Percentiles rank a stretch among this genome's conserved stretches.
Evolutionary conservation across 1,140 invertebrate genomes (phyloP).

Genomic region (Plectrocnemia conspersa): DNA sequence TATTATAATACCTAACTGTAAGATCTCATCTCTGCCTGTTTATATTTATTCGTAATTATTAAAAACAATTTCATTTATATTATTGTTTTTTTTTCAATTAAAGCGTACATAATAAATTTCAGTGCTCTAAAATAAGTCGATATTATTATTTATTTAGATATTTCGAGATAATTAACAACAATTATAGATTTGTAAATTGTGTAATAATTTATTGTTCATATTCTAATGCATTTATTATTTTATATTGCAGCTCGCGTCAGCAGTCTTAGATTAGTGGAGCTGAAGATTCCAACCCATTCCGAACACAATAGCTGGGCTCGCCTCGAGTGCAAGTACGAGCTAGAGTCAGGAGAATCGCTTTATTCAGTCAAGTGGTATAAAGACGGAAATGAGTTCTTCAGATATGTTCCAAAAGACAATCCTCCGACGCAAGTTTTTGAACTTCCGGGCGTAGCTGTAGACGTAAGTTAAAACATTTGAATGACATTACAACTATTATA

Average conservation of each 20-base stretch:
- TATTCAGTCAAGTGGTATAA: slow-evolving; percentile 89
- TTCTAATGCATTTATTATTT: slow-evolving; percentile 8
- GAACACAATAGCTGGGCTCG: slow-evolving; percentile 60
- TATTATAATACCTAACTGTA: too few relatives aligned
- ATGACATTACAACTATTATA: too few relatives aligned
- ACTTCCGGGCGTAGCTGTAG: slow-evolving; percentile 71
- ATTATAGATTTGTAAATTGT: neutral
- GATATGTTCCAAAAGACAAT: slow-evolving; percentile 68
- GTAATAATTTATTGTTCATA: neutral
- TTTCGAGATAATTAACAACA: neutral
- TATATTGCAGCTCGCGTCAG: slow-evolving; percentile 37
- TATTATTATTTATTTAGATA: neutral
- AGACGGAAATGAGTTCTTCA: slow-evolving; percentile 81
- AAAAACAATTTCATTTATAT: too few relatives aligned
- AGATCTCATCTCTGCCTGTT: too few relatives aligned
- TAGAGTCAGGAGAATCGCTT: slow-evolving; percentile 71
- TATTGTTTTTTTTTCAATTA: too few relatives aligned
- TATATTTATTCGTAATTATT: too few relatives aligned
- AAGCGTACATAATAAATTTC: too few relatives aligned
- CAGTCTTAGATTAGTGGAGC: slow-evolving; percentile 58
- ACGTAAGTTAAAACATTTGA: slow-evolving; percentile 73
- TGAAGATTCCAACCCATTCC: slow-evolving; percentile 63
- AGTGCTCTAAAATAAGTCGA: too few relatives aligned
- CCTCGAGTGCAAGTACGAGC: slow-evolving; percentile 72
- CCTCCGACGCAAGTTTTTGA: slow-evolving; percentile 71